phyloP scores from a whole-genome alignment of 92 coral and sea anemone genomes.

The Blastomussa wellsi region DNA sequence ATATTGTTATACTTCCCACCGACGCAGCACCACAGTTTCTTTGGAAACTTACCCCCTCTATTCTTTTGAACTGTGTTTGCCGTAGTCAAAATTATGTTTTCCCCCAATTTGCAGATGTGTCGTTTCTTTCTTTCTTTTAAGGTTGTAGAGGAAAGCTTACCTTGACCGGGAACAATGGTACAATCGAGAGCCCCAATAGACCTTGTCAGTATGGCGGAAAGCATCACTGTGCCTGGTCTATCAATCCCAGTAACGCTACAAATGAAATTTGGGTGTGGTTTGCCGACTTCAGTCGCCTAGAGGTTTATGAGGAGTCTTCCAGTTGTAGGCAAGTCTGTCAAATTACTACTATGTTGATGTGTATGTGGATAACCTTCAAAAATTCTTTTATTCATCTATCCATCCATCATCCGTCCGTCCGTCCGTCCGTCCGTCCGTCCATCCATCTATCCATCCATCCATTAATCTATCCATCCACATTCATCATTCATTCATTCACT shows the following conservation, averaged over 20 bases:
- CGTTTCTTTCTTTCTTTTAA: background rate
- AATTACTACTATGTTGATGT: background rate
- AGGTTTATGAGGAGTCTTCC: background rate
- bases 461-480: too few relatives aligned
- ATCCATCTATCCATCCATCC: too few relatives aligned
- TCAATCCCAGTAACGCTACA: background rate
- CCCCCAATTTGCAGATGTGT: too few relatives aligned
- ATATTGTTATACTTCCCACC: too few relatives aligned
- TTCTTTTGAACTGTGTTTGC: too few relatives aligned
- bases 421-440: too few relatives aligned
- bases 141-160: background rate
- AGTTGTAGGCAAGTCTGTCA: conserved; percentile 9
- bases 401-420: too few relatives aligned
- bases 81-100: too few relatives aligned
- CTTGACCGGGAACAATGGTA: background rate
- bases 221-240: conserved; percentile 2
- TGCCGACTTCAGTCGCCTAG: background rate
- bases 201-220: conserved; percentile 20
- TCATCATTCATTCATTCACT: too few relatives aligned
- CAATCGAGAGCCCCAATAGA: background rate
- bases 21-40: too few relatives aligned
- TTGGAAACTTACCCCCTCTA: too few relatives aligned
- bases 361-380: background rate
- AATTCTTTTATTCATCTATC: too few relatives aligned
- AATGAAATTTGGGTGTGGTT: conserved; percentile 6